Percentiles rank a stretch among this genome's conserved stretches.
These are phyloP conservation scores for Epizoanthus illoricatus DNA, from an alignment of 92 coral and sea anemone genomes.

Conservation along the genomic window DNA sequence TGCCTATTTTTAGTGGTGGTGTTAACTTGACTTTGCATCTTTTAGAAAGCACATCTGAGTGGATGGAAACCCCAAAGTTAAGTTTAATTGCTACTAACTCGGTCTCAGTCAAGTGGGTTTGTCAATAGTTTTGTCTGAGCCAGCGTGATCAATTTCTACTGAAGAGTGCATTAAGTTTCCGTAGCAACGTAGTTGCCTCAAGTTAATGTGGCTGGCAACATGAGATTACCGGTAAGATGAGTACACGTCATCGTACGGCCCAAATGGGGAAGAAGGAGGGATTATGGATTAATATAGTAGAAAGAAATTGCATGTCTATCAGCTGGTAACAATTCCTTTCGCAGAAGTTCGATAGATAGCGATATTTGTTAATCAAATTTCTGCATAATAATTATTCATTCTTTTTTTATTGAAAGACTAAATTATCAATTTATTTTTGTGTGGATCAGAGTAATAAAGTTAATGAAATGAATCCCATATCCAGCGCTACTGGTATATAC, in stretches of 20 bases:
- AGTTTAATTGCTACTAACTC: neutral
- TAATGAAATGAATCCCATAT: neutral
- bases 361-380: neutral
- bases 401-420: neutral
- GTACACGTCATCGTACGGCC: neutral
- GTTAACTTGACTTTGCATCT: conserved; percentile 6
- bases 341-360: neutral
- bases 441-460: neutral
- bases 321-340: neutral
- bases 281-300: neutral
- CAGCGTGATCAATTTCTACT: conserved; percentile 5
- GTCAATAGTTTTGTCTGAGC: neutral
- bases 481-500: no score
- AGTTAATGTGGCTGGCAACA: neutral
- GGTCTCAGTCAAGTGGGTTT: conserved; percentile 7
- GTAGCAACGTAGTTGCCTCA: neutral
- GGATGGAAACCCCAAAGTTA: neutral
- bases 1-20: neutral
- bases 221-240: neutral
- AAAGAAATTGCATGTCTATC: no score
- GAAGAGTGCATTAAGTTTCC: conserved; percentile 19
- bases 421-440: neutral
- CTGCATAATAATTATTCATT: neutral
- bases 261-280: no score
- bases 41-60: neutral